phyloP scores from a whole-genome alignment of 2,888 invertebrate species.

The Caenorhabditis doughertyi region DNA sequence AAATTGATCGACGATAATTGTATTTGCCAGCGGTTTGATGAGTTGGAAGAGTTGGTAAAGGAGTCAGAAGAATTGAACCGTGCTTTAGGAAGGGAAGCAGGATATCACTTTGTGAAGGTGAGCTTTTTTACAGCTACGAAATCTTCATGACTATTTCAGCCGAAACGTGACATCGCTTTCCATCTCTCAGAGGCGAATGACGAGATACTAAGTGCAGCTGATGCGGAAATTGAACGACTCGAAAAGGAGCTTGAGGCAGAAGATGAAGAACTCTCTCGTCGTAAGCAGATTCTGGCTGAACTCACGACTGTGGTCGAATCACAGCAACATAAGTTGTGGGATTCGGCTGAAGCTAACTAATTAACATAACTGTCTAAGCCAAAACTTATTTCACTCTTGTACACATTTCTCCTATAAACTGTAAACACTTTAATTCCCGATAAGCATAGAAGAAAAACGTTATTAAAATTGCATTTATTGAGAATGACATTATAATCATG shows the following conservation, averaged over 20 bases:
- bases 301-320: constrained; percentile 27
- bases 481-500: too few species aligned
- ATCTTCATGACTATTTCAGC: constrained; percentile 22
- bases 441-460: neutral
- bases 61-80: constrained; percentile 25
- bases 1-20: constrained; percentile 25
- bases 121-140: neutral
- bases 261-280: constrained; percentile 1
- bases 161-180: constrained; percentile 40
- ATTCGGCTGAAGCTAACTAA: neutral
- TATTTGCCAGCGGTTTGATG: constrained; percentile 36
- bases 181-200: constrained; percentile 19
- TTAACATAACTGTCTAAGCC: neutral
- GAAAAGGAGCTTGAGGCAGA: constrained; percentile 10
- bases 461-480: too few species aligned
- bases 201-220: neutral
- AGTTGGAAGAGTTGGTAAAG: constrained; percentile 27
- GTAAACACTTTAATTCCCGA: too few species aligned
- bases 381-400: neutral
- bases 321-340: constrained; percentile 34
- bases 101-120: constrained; percentile 37
- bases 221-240: constrained; percentile 26
- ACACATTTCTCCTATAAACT: too few species aligned
- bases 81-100: constrained; percentile 5
- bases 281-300: constrained; percentile 24